Conservation (phyloP, 2,888 invertebrate genomes). For the Drosophila gaucha region DNA sequence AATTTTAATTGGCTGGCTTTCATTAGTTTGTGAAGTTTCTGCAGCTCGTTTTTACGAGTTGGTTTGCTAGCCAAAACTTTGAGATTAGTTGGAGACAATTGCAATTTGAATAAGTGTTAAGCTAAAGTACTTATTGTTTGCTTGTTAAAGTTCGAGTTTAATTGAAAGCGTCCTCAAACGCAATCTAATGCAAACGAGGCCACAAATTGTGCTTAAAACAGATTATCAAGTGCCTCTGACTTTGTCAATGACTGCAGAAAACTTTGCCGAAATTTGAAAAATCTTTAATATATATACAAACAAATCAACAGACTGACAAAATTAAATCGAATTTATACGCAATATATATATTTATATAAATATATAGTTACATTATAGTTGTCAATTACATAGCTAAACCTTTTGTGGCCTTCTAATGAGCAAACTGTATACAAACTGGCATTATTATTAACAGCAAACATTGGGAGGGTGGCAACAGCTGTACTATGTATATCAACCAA, state of each 20-base stretch:
- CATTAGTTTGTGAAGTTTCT: slow-evolving; percentile 3
- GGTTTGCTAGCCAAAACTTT: too few relatives aligned
- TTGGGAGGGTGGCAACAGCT: not conserved
- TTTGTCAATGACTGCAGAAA: not conserved
- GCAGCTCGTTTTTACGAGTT: too few relatives aligned
- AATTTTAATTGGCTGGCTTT: not conserved
- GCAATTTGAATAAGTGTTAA: not conserved
- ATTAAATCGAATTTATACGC: not conserved
- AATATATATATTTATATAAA: not conserved
- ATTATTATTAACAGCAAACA: slow-evolving; percentile 3
- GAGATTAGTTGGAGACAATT: slow-evolving; percentile 10
- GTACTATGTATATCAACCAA: slow-evolving; percentile 6
- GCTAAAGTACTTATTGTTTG: slow-evolving; percentile 4
- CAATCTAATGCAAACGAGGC: not conserved
- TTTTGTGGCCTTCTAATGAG: not conserved
- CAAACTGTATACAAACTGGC: not conserved
- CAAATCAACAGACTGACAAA: too few relatives aligned
- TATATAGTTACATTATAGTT: not conserved
- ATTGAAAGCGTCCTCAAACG: slow-evolving; percentile 1
- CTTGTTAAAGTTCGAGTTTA: slow-evolving; percentile 35
- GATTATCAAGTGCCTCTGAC: not conserved
- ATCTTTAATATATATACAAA: too few relatives aligned
- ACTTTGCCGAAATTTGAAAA: not conserved
- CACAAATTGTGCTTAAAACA: not conserved
- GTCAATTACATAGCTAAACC: not conserved